Base-by-base conservation (phyloP, 2,797 vertebrate species). In the Macropodus opercularis region DNA sequence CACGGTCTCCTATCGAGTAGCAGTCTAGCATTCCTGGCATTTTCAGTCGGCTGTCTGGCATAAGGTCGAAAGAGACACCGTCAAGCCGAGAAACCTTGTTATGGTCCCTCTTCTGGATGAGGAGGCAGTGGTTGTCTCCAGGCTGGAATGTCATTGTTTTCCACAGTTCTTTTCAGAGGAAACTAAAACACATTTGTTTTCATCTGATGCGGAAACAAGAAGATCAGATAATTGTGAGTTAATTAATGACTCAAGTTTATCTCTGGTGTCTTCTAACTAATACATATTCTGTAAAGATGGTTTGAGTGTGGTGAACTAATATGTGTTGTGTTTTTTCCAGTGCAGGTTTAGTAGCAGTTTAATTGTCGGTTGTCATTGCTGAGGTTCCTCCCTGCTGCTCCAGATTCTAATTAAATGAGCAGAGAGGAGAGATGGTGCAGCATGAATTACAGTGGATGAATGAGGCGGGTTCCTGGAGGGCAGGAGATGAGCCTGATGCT, bases 21-120 rank as follows among this genome's bases (percentile, higher is more conserved):
- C 76, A 91, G 92, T 92, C 92, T 94, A 88, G 92, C 92, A 94
- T 94, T 94, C 93, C 90, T 92, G 63, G 78, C 85, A 93, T 93
- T 93, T 92, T 73, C 88, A 92, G 92, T 91, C 89, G 88, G 85
- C 89, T 87, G 88, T 92, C 86, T 85, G 82, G 75, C 78, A 79
- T 80, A 79, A 87, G 80, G 88, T 86, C 54, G 49, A 60, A 83
- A 86, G 81, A 86, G 81, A 88, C 81, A 84, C 79, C 44, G 50
- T 83, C 78, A 69, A 87, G 79, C 84, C 51, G 76, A 86, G 84
- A 79, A 72, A 84, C 80, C 77, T 81, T 82, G 78, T 86, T 84
- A 76, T 83, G 80, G 80, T 83, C 57, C 47, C 63, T 77, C 72
- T 84, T 87, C 82, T 81, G 60, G 78, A 62, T 70, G 84, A 83